Evolutionary conservation across 1,140 invertebrate genomes (phyloP), one percentile per base, ranked within the genome.

Genomic region (Ceratosolen fusciceps): DNA sequence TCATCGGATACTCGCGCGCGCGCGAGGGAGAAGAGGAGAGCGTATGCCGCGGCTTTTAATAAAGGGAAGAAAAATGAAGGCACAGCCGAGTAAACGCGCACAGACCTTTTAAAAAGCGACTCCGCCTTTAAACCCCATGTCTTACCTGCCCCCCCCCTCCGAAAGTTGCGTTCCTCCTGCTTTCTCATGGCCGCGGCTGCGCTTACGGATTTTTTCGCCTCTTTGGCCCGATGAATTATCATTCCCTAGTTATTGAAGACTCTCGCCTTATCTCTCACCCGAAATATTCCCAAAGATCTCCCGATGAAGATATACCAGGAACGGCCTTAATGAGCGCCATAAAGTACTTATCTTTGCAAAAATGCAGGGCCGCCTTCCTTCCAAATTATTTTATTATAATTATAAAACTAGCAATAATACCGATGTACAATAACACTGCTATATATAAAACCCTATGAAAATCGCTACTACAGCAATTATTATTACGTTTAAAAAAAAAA

Each of bases 1-100:
- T 79, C 77, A 54, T 65, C 70, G 70, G 77, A 79, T 79, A 72
- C 54, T 62, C 39, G 68, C 56, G 54, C 34, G 24, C 29, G 68
- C 56, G 54, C 34, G 24, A 21, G 31, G 26, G 34, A 47, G 49
- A 72, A 49, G 43, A 77, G 67, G 65, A 72, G 39, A 78, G 68
- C 77, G 56, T 24, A 2, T 1, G 43, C 67, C 73, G 58, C 71
- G 70, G 71, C 49, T 14, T 74, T 74, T 67, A 73, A 68, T 73
- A 65, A 79, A 74, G 68, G 37, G n/a, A 56, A 74, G 56, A 60
- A 62, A 62, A 62, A 74, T 34, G 52, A 73, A 73, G 52, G 31
- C 37, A 29, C 49, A 29, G 34, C 34, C 34, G 8, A 39, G 39
- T 37, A 29, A 58, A 56, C 24, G 24, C 52, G 24, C 16, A 54